phyloP scores from a whole-genome alignment of 2,888 invertebrate genomes.

The Sclerodermus sp. region DNA sequence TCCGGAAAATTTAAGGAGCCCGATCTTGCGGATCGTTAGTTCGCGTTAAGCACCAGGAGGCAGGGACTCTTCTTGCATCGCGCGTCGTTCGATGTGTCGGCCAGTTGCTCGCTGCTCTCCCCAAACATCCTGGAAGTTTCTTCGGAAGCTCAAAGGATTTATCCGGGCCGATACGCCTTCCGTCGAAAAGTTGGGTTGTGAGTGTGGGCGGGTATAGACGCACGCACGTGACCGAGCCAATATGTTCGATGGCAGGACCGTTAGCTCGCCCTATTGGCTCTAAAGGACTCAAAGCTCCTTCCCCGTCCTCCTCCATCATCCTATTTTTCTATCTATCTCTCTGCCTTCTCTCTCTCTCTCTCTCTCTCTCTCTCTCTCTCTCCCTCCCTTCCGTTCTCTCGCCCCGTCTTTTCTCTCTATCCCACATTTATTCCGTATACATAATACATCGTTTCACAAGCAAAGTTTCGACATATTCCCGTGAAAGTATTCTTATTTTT shows the following conservation, averaged over 20 bases:
- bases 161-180: slow-evolving; percentile 20
- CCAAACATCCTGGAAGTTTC: slow-evolving; percentile 9
- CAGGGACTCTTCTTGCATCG: slow-evolving; percentile 13
- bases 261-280: slow-evolving; percentile 50
- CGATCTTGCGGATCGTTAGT: slow-evolving; percentile 21
- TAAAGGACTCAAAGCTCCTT: slow-evolving; percentile 42
- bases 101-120: slow-evolving; percentile 10
- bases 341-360: slow-evolving; percentile 4
- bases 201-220: background rate
- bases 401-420: slow-evolving; percentile 12
- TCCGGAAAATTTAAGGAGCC: slow-evolving; percentile 21
- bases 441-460: slow-evolving; percentile 47
- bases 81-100: slow-evolving; percentile 5
- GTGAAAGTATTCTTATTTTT: slow-evolving; percentile 45
- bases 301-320: too few relatives aligned
- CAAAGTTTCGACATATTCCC: slow-evolving; percentile 32
- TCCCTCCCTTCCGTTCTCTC: slow-evolving; percentile 1
- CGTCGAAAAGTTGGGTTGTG: slow-evolving; percentile 22
- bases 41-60: slow-evolving; percentile 20
- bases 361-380: slow-evolving; percentile 2
- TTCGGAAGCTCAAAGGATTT: slow-evolving; percentile 16
- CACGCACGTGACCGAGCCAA: slow-evolving; percentile 32
- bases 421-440: slow-evolving; percentile 51
- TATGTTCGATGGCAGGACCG: slow-evolving; percentile 39
- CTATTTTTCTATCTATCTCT: background rate